phyloP scores from a whole-genome alignment of 2,113 vertebrate genomes.

The Blennius ocellaris region DNA sequence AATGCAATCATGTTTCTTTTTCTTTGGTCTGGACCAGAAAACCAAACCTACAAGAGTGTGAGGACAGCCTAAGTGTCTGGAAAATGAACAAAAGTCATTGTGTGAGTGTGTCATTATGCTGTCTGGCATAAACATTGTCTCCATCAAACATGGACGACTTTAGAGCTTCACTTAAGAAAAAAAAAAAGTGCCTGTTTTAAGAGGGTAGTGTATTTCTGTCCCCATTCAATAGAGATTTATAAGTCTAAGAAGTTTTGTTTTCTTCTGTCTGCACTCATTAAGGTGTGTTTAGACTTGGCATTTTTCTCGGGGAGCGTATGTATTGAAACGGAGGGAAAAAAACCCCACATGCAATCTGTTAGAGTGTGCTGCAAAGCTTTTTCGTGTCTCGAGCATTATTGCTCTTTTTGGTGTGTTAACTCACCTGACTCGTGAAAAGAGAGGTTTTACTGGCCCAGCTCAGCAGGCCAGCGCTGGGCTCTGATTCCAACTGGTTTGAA shows the following conservation, averaged over 20 bases:
- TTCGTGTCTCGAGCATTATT: conserved; percentile 45
- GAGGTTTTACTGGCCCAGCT: conserved; percentile 71
- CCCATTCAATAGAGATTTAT: conserved; percentile 21
- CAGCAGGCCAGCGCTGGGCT: conserved; percentile 71
- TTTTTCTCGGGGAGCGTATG: no score
- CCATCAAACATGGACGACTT: conserved; percentile 11
- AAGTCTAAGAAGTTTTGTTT: conserved; percentile 6
- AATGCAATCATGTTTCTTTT: no score
- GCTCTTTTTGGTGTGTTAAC: conserved; percentile 61
- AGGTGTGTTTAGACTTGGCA: no score
- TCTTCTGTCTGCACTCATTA: no score
- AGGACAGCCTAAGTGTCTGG: no score
- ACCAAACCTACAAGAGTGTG: no score
- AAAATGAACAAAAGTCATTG: neutral
- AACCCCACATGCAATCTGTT: neutral
- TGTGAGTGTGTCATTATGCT: conserved; percentile 13
- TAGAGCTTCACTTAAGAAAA: neutral
- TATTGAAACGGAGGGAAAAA: no score
- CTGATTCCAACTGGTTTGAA: conserved; percentile 72
- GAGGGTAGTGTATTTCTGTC: conserved; percentile 14
- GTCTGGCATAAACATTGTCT: conserved; percentile 33
- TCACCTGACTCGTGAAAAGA: conserved; percentile 80
- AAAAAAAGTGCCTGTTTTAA: conserved; percentile 7
- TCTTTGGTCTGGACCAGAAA: no score
- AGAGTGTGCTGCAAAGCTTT: conserved; percentile 9